These are phyloP conservation scores for Myotis yumanensis DNA, from an alignment of 2,113 vertebrate genomes.

Conservation along the genomic window DNA sequence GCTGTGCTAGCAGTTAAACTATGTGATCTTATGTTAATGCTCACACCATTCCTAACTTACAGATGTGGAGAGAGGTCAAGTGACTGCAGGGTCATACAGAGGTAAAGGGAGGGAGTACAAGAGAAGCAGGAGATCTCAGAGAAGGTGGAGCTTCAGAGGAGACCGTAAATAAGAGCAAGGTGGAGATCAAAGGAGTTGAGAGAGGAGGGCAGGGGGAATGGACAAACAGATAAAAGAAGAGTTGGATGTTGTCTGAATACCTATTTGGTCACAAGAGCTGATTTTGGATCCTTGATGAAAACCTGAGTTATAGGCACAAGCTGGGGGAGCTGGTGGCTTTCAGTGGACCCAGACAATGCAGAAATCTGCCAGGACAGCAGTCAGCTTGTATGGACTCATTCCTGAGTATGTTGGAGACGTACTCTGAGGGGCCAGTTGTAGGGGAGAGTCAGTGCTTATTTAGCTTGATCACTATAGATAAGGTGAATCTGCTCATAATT, in stretches of 20 bases:
- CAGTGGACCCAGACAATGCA: not conserved
- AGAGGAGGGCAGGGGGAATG: not conserved
- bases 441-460: not conserved
- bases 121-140: not conserved
- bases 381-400: not conserved
- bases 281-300: not conserved
- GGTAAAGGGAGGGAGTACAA: not conserved
- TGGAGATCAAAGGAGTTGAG: not conserved
- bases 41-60: not conserved
- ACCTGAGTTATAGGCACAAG: not conserved
- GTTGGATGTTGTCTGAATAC: not conserved
- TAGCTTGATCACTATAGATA: not conserved
- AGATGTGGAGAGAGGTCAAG: not conserved
- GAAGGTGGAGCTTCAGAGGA: not conserved
- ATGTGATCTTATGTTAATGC: not conserved
- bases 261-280: not conserved
- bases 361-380: not conserved
- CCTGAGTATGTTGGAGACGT: fast-evolving
- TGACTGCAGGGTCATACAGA: not conserved
- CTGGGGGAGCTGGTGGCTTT: not conserved
- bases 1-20: not conserved
- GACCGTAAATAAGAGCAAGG: not conserved
- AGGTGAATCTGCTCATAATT: not conserved
- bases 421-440: not conserved
- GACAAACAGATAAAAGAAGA: not conserved